Evolutionary conservation across 2,113 vertebrate species (phyloP), one percentile per base, ranked within the genome.

Genomic region (Myotis yumanensis): DNA sequence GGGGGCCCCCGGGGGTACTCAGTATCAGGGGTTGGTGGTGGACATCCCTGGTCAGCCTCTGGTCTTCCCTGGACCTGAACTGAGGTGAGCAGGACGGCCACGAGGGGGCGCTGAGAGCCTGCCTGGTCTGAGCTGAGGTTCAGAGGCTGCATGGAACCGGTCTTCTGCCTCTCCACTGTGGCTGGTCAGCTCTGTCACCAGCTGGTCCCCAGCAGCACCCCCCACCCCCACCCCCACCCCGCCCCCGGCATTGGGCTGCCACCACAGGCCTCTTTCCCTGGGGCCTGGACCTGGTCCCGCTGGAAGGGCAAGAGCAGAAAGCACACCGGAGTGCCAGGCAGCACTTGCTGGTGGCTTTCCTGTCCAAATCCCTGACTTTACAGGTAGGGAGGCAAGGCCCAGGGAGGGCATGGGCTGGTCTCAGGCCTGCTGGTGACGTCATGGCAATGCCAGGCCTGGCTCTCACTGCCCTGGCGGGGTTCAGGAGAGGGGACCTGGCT

Each of bases 101-200:
- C 71, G 11, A 93, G 90, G 28, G 81, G 95, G 92, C 35, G 11
- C 85, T 17, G 32, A 76, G 64, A 77, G 40, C 62, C 92, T 0
- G 0, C 0, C 0, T 2, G 7, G 46, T 32, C 18, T 9, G 18
- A 48, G 7, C 7, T 32, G 73, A 51, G 7, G 35, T 3, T 16
- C 75, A 4, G 48, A 9, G 2, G 23, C 46, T 3, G 3, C 52
- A 2, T 2, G 15, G 30, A 59, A 30, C 30, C 1, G 4, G 7
- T 4, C 32, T 69, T 30, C 28, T 25, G 30, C 32, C 40, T 72
- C 37, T 46, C 18, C 18, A 2, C 51, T 2, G 2, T 0, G 8
- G 32, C 23, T 1, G 5, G 17, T 23, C 30, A 11, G 18, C 82
- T 40, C 10, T 37, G 3, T 15, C 8, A 2, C 37, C 51, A 62